Evolutionary conservation across 2,113 vertebrate species (phyloP), one percentile per base, ranked within the genome.

Genomic region (Sitta europaea): DNA sequence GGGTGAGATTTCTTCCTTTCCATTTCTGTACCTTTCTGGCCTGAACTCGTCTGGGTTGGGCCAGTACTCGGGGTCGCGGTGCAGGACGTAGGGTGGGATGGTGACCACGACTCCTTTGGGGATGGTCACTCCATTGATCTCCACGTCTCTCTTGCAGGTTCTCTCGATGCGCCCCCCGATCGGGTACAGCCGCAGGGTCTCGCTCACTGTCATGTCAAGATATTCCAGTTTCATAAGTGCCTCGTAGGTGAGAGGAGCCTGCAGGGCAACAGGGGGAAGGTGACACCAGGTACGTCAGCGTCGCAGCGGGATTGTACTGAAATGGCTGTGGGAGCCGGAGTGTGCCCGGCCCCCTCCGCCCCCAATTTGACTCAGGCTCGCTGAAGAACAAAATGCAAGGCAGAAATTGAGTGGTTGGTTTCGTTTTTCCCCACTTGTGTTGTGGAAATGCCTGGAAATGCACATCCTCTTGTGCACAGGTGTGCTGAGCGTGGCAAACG

Each of bases 21-120:
- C 53, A 11, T 72, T 58, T 61, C 33, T 23, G 31, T 98, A 99
- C 99, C 99, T 98, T 93, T 99, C 98, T n/a, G 98, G 98, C 89
- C 97, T 98, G 96, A 99, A 99, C 91, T 97, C 94, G 0, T 99
- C 98, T 0, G 99, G 98, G 35, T 98, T 96, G 3, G 97, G 86
- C 98, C 98, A 99, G 66, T 98, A 38, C 1, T 98, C 92, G 0
- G 99, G 96, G 82, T 98, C 27, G 0, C 4, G 88, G 38, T 98
- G 98, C 50, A 99, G 35, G 18, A 68, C 50, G 14, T 91, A 96
- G 2, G 94, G 82, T 40, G 98, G 98, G 27, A 99, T 94, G 1
- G 92, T 9, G 12, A 99, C 92, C 4, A 98, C 1, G 0, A 92
- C 96, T 24, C 91, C 98, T 71, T 98, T 98, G 22, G 98, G 98